These are phyloP conservation scores for Drosophila borealis DNA, from an alignment of 2,888 invertebrate species.

Conservation along the genomic window DNA sequence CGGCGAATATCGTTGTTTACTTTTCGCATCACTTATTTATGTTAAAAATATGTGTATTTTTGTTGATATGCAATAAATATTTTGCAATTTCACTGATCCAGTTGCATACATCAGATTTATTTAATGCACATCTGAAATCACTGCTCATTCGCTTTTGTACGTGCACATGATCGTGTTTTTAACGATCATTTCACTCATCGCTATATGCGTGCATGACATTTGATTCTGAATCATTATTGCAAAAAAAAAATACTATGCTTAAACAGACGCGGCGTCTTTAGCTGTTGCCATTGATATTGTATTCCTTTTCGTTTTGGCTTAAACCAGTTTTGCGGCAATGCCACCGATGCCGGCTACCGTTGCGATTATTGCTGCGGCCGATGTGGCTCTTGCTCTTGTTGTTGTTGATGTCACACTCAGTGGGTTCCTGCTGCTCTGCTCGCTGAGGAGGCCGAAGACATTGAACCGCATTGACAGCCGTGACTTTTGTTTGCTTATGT, in stretches of 20 bases:
- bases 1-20: background rate
- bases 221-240: slow-evolving; percentile 41
- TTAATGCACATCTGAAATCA: too few species aligned
- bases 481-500: slow-evolving; percentile 72
- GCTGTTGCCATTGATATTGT: slow-evolving; percentile 29
- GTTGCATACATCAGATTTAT: background rate
- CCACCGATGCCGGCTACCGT: slow-evolving; percentile 67
- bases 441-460: slow-evolving; percentile 50
- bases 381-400: slow-evolving; percentile 10
- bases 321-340: slow-evolving; percentile 71
- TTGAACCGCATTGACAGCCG: slow-evolving; percentile 72
- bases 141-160: slow-evolving; percentile 2
- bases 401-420: slow-evolving; percentile 29
- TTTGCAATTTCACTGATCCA: background rate
- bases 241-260: slow-evolving; percentile 35
- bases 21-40: background rate
- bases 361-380: slow-evolving; percentile 39
- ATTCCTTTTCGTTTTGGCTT: slow-evolving; percentile 27
- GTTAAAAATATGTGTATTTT: background rate
- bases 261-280: slow-evolving; percentile 60
- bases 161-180: background rate
- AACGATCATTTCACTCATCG: slow-evolving; percentile 5
- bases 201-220: background rate
- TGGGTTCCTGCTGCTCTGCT: slow-evolving; percentile 19
- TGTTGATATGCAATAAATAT: too few species aligned